Evolutionary conservation across 2,888 invertebrate genomes (phyloP), one percentile per base, ranked within the genome.

Genomic region (Netelia melanura): DNA sequence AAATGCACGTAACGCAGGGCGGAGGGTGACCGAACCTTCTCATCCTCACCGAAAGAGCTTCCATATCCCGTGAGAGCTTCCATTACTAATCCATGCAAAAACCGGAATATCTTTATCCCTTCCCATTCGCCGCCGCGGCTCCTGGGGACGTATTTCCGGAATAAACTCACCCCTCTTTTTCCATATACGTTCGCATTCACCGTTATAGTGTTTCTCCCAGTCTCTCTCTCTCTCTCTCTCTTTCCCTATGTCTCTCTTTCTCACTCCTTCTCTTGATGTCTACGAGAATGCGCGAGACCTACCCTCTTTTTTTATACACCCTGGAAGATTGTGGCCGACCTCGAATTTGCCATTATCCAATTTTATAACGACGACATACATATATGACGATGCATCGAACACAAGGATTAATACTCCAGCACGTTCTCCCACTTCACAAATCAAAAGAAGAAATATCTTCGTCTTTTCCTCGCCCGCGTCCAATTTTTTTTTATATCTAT

Each of bases 71-170:
- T 90, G 90, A 91, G 92, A 93, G 93, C 92, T 93, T 93, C 92
- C 92, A 92, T 93, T 93, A 93, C 93, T 93, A 93, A 93, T 93
- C 93, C 93, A 93, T 93, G 93, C 93, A 93, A 93, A 93, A 93
- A 93, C 93, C 93, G 91, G 93, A 93, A 93, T 93, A 93, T 93
- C 92, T 93, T 93, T 92, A 93, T 92, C 92, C 92, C 90, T 91
- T 90, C 89, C 90, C 90, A 89, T 90, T 71, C 52, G 65, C 56
- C 25, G 23, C 17, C 58, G 74, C 52, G 58, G 77, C 67, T 83
- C 90, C 92, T 89, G 92, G 91, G 91, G 91, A 92, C 92, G 93
- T 93, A 93, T 93, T 93, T 93, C 92, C 92, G 92, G 93, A 92
- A 93, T 93, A 93, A 92, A 93, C 92, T 93, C 91, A 89, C 44